Conservation (phyloP, 2,113 vertebrate species). For the Pitta sordida region DNA sequence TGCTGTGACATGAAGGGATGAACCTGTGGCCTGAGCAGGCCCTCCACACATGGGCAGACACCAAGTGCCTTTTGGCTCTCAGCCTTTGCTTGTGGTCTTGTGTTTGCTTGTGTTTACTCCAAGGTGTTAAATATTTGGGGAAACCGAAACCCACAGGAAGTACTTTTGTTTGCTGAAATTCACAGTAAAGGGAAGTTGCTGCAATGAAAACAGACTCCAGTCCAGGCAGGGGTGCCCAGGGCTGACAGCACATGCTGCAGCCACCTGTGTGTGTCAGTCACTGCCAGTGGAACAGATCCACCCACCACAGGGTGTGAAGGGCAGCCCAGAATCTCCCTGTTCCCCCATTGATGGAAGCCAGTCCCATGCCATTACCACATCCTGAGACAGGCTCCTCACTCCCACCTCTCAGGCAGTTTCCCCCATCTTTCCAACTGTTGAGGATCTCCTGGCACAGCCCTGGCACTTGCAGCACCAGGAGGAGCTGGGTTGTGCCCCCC, state of each 20-base stretch:
- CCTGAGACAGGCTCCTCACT: background rate
- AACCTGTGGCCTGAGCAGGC: rapidly evolving
- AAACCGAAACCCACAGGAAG: background rate
- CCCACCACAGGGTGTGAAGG: rapidly evolving
- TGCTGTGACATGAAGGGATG: background rate
- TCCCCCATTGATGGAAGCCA: background rate
- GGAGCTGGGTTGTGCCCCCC: rapidly evolving
- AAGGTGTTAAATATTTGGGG: background rate
- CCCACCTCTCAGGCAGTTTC: background rate
- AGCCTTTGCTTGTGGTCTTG: background rate
- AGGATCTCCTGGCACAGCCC: background rate
- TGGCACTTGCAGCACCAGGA: background rate
- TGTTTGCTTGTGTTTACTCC: background rate
- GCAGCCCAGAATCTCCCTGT: background rate
- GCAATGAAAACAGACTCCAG: rapidly evolving
- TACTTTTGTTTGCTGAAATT: background rate
- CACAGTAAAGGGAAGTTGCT: background rate
- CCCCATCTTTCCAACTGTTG: background rate
- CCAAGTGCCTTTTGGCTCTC: rapidly evolving
- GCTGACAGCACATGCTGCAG: background rate
- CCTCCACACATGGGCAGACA: rapidly evolving
- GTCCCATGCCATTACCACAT: background rate
- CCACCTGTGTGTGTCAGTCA: background rate
- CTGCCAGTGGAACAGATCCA: background rate
- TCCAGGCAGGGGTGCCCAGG: background rate